Base-by-base conservation (phyloP, 2,797 vertebrate genomes). In the Silurus aristotelis region DNA sequence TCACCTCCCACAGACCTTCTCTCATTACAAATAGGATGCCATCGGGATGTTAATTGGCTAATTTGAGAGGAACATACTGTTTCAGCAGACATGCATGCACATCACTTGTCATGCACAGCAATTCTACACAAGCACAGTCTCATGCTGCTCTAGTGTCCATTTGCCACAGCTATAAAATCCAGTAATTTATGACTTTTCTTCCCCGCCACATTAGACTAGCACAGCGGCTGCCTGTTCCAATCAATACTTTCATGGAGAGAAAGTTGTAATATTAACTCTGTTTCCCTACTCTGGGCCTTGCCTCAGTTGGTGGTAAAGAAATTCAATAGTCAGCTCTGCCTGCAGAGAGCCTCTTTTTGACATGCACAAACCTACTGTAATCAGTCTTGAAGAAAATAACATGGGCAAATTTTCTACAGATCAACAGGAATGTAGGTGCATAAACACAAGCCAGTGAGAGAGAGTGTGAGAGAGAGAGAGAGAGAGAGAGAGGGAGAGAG, bases 31-130 rank as follows among this genome's bases (percentile, higher is more conserved):
- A 86, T 84, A 80, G 60, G 58, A 83, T 78, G 78, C 82, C 75
- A 88, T 88, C 66, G 70, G 75, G 78, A 72, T 83, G 83, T 83
- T 88, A 89, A 88, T 89, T 86, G 87, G 75, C 81, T 83, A 84
- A 80, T 83, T 86, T 86, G 85, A 81, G 56, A 67, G 76, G 84
- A 87, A 87, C 85, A 76, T 86, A 85, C 83, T 81, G 86, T 82
- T 85, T 88, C 79, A 61, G 77, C 78, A 52, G 68, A 80, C 61
- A 80, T 76, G 68, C 68, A 58, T 55, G 31, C 20, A 15, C 67
- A 63, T 86, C 58, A 31, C 60, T 82, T 77, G 63, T 66, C 72
- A 79, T 79, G 20, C 46, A 52, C 55, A 15, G 19, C 85, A 80
- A 61, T 38, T 52, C 81, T 46, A 63, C 58, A 27, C 68, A 63